phyloP scores from a whole-genome alignment of 2,888 invertebrate genomes.

The Nephrocerus scutellatus region DNA sequence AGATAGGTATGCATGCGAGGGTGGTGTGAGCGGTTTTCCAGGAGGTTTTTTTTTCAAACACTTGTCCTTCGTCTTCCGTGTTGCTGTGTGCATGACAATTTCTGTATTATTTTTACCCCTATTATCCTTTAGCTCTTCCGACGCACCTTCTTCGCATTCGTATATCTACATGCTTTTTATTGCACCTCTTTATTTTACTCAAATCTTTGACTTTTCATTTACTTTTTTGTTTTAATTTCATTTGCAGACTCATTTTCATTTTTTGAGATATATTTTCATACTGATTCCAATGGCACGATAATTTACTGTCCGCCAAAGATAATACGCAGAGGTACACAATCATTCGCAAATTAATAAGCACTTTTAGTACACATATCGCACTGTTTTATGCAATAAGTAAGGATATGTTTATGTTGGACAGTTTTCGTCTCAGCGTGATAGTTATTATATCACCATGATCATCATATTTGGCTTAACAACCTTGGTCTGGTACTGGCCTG shows the following conservation, averaged over 20 bases:
- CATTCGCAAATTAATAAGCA: no score
- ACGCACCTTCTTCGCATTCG: constrained; percentile 1
- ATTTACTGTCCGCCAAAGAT: constrained; percentile 61
- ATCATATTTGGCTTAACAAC: no score
- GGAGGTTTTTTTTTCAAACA: constrained; percentile 2
- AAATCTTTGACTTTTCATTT: constrained; percentile 19
- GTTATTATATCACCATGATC: no score
- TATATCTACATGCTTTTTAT: constrained; percentile 5
- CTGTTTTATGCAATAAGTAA: no score
- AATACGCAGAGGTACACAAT: constrained; percentile 70
- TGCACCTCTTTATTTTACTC: constrained; percentile 3
- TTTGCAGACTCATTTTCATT: constrained; percentile 68
- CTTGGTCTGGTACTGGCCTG: no score
- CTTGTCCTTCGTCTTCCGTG: constrained; percentile 11
- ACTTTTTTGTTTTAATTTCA: constrained; percentile 25
- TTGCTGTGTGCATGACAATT: constrained; percentile 2
- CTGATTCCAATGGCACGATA: constrained; percentile 64
- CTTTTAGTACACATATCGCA: no score
- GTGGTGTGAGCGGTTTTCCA: no score
- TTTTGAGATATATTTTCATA: constrained; percentile 67
- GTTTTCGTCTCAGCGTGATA: no score
- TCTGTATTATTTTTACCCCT: constrained; percentile 6
- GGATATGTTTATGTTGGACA: no score
- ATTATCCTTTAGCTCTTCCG: constrained; percentile 3
- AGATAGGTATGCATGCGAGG: no score